Evolutionary conservation across 2,797 vertebrate species (phyloP), one percentile per base, ranked within the genome.

Genomic region (Ptychobarbus kaznakovi): DNA sequence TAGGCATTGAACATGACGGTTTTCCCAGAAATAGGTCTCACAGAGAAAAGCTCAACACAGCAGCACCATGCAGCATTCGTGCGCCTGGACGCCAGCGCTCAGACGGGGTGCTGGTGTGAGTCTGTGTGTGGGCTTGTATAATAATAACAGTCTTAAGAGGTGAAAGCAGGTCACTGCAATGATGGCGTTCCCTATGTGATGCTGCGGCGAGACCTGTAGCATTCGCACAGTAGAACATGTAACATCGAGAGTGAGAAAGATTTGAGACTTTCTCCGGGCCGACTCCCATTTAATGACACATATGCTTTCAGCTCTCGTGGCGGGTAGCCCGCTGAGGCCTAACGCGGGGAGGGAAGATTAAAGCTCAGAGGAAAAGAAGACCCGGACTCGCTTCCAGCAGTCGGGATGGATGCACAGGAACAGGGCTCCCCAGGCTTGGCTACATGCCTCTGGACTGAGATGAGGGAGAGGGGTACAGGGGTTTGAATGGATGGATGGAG

Each of bases 101-200:
- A 88, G 85, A 87, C 76, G 44, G n/a, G 78, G 84, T 86, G 82
- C 80, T 81, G 83, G 65, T 58, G 51, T 83, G 40, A 63, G 80
- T 75, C 80, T 75, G 63, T 78, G 70, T 82, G 79, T 79, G 74
- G 70, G 73, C 40, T 84, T 84, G 78, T 90, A 88, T 92, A 93
- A 94, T 94, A 94, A 94, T 95, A 94, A 90, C 87, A 90, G 87
- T 92, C 91, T 90, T 88, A 84, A 90, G 83, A 93, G 80, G 90
- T 92, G 87, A 94, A 95, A 92, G 93, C 93, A 93, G 91, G 90
- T 92, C 87, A 90, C 65, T 86, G 83, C 82, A 73, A 75, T 84
- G 79, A 86, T 82, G 80, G 69, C 65, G 22, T 82, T 88, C 53
- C 74, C 81, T 86, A 80, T 35, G 66, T 82, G 81, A 58, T 74